Conservation (phyloP, 1,140 invertebrate genomes). For the Bicyclus anynana region DNA sequence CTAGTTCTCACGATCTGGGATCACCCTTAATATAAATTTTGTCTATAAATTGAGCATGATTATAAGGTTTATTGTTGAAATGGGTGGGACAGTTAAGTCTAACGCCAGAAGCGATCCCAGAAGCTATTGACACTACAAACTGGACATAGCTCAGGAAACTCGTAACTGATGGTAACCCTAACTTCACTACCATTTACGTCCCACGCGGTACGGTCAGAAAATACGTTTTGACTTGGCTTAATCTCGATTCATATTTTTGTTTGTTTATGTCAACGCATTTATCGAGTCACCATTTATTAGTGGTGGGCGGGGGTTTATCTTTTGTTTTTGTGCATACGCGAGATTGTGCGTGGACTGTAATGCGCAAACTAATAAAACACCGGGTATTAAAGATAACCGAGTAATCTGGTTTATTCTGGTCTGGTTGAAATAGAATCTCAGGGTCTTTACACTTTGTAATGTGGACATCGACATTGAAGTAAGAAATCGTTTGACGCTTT, state of each 20-base stretch:
- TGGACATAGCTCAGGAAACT: not conserved
- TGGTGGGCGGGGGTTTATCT: slow-evolving; percentile 24
- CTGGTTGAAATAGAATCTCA: not conserved
- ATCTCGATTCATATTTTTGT: slow-evolving; percentile 66
- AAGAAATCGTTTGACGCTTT: too few species aligned
- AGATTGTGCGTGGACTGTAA: not conserved
- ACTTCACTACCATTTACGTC: slow-evolving; percentile 56
- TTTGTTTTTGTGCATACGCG: not conserved
- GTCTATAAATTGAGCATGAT: too few species aligned
- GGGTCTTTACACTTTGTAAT: too few species aligned
- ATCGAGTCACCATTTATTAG: slow-evolving; percentile 42
- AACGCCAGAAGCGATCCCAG: too few species aligned
- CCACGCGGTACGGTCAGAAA: slow-evolving; percentile 43
- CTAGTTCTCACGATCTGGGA: too few species aligned
- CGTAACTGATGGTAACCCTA: not conserved
- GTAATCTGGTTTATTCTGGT: not conserved
- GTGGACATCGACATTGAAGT: too few species aligned
- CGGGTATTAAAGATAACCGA: not conserved
- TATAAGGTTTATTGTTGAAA: too few species aligned
- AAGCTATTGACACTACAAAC: too few species aligned
- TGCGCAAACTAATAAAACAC: not conserved
- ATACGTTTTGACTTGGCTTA: slow-evolving; percentile 38
- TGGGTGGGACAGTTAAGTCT: too few species aligned
- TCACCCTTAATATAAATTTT: too few species aligned
- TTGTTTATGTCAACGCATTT: slow-evolving; percentile 55